These are phyloP conservation scores for Epizoanthus fatuus DNA, from an alignment of 92 coral and sea anemone genomes.

Conservation along the genomic window DNA sequence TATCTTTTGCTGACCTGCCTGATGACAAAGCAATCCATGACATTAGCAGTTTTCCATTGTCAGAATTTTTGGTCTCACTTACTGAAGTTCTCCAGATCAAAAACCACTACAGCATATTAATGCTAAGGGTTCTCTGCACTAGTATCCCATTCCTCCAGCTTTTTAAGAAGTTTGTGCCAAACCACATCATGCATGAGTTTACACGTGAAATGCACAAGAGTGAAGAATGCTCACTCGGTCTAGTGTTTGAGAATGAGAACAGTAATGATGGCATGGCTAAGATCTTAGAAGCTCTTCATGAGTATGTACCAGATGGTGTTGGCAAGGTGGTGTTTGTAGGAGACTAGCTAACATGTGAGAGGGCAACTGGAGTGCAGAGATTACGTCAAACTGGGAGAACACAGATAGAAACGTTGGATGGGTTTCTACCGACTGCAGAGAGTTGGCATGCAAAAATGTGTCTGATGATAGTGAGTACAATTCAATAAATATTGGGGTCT, in stretches of 20 bases:
- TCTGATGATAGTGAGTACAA: too few relatives aligned
- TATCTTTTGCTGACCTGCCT: conserved; percentile 44
- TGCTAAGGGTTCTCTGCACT: conserved; percentile 33
- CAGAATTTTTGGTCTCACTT: conserved; percentile 40
- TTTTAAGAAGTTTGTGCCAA: conserved; percentile 35
- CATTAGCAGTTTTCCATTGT: conserved; percentile 37
- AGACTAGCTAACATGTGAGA: conserved; percentile 57
- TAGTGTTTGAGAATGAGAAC: conserved; percentile 37
- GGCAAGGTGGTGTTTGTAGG: conserved; percentile 55
- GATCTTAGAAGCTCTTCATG: conserved; percentile 43
- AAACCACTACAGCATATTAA: conserved; percentile 30
- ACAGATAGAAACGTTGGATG: conserved; percentile 33
- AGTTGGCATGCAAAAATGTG: conserved; percentile 70
- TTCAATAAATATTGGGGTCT: too few relatives aligned
- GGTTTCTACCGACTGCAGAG: conserved; percentile 62
- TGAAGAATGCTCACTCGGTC: conserved; percentile 41
- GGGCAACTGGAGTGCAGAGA: conserved; percentile 49
- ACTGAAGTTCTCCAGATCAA: conserved; percentile 32
- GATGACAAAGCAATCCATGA: conserved; percentile 29
- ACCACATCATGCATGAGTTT: conserved; percentile 38
- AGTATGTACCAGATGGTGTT: conserved; percentile 31
- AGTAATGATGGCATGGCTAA: conserved; percentile 52
- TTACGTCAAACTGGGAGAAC: conserved; percentile 46
- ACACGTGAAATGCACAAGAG: conserved; percentile 32
- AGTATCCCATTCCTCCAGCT: conserved; percentile 28